Conservation (phyloP, 2,113 vertebrate species). For the Hymenochirus boettgeri region DNA sequence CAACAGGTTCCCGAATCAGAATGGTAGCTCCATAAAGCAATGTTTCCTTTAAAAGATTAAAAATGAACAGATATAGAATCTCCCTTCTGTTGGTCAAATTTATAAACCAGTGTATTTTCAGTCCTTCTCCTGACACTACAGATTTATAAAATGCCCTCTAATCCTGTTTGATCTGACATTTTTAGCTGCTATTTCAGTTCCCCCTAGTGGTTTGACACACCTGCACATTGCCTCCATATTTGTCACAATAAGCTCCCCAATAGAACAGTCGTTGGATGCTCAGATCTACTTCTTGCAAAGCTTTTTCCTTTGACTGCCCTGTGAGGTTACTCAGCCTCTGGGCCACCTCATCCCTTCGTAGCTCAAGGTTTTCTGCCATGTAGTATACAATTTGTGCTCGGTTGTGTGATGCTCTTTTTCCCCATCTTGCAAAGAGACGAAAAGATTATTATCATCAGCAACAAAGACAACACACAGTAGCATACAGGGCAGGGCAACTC, state of each 20-base stretch:
- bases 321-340: constrained; percentile 53
- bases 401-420: constrained; percentile 57
- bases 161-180: no score
- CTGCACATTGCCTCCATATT: constrained; percentile 59
- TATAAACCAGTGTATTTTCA: not conserved
- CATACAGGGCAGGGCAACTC: no score
- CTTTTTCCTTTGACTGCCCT: constrained; percentile 47
- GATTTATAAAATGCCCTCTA: no score
- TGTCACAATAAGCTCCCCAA: constrained; percentile 74
- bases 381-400: constrained; percentile 70
- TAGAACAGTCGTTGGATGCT: constrained; percentile 64
- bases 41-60: constrained; percentile 55
- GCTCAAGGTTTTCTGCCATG: constrained; percentile 69
- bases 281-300: constrained; percentile 68
- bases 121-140: not conserved
- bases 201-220: no score
- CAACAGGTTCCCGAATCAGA: constrained; percentile 68
- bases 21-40: constrained; percentile 70
- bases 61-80: not conserved
- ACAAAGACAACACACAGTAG: no score
- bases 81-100: no score
- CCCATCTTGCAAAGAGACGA: constrained; percentile 63
- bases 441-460: not conserved
- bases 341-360: constrained; percentile 54
- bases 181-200: no score